Evolutionary conservation across 2,888 invertebrate species (phyloP).

Genomic region (Drepanosiphum platanoidis): DNA sequence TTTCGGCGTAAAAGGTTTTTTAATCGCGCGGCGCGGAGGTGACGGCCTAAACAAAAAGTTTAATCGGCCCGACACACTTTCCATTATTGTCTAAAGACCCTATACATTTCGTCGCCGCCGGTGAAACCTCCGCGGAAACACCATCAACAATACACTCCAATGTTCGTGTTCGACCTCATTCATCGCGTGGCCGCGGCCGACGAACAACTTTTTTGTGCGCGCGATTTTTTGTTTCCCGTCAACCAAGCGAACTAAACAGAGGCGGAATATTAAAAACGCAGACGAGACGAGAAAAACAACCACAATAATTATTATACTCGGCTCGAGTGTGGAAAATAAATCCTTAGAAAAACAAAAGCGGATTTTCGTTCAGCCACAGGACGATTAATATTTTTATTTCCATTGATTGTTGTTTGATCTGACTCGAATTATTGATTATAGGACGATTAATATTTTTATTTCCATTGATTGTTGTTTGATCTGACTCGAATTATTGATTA

Average conservation of each 20-base stretch:
- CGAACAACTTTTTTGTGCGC: conserved; percentile 8
- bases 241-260: not conserved
- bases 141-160: not conserved
- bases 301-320: not conserved
- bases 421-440: too few species aligned
- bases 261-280: not conserved
- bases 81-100: conserved; percentile 21
- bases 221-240: not conserved
- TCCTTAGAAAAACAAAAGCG: too few species aligned
- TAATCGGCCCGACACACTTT: conserved; percentile 31
- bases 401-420: too few species aligned
- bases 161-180: conserved; percentile 16
- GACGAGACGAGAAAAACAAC: not conserved
- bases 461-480: too few species aligned
- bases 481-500: too few species aligned
- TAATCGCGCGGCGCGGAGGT: not conserved
- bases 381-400: too few species aligned
- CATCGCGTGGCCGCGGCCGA: not conserved
- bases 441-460: too few species aligned
- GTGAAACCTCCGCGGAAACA: not conserved
- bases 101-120: not conserved
- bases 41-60: conserved; percentile 14
- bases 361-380: too few species aligned
- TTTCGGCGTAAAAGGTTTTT: conserved; percentile 5
- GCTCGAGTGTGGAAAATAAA: too few species aligned